Percentiles rank a stretch among this genome's conserved stretches.
Conservation (phyloP, 2,888 invertebrate genomes). For the Idaea straminata region DNA sequence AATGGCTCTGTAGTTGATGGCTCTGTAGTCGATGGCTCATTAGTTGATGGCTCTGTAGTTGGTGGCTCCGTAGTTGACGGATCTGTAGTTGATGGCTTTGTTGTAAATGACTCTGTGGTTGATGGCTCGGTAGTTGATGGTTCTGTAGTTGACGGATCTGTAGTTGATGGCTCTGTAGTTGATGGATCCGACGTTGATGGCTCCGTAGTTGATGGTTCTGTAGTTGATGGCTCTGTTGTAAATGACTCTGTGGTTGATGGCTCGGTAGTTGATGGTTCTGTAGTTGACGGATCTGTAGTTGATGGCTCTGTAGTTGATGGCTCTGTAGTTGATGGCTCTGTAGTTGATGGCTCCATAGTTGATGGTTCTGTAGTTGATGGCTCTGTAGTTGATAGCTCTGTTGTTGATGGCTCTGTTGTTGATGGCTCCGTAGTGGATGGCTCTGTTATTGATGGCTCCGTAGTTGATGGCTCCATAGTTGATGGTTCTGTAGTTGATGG, state of each 20-base stretch:
- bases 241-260: not conserved
- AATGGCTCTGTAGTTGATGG: not conserved
- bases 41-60: not conserved
- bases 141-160: not conserved
- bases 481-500: not conserved
- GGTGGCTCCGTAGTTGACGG: not conserved
- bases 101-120: not conserved
- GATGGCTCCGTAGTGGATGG: not conserved
- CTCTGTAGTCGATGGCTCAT: not conserved
- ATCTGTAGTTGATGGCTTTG: not conserved
- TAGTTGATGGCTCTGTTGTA: not conserved
- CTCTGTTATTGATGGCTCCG: not conserved
- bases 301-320: not conserved
- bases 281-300: slow-evolving; percentile 4
- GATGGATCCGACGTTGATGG: not conserved
- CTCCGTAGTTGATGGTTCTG: not conserved
- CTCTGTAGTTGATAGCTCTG: not conserved
- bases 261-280: not conserved
- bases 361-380: not conserved
- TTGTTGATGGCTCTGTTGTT: not conserved
- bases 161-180: not conserved
- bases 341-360: not conserved
- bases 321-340: not conserved
- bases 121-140: not conserved
- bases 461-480: not conserved